These are phyloP conservation scores for Eriocheir sinensis DNA, from an alignment of 1,140 invertebrate species.

Conservation along the genomic window DNA sequence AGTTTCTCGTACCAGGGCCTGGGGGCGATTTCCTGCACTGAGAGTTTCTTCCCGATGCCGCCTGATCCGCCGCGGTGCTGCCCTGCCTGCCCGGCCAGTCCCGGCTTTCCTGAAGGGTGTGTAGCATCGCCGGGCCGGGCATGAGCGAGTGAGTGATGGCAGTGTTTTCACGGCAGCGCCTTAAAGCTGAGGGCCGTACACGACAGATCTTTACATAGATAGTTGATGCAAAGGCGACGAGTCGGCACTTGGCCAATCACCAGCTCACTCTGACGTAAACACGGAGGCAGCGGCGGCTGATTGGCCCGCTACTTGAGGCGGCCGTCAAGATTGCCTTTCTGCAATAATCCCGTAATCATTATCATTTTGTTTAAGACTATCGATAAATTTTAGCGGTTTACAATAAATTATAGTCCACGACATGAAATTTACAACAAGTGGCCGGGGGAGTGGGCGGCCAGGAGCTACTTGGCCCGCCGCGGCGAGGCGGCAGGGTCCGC, in stretches of 20 bases:
- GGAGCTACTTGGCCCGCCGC: neutral
- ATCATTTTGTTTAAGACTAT: slow-evolving; percentile 45
- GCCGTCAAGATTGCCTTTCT: slow-evolving; percentile 35
- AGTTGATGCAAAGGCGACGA: neutral
- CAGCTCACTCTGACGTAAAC: slow-evolving; percentile 10
- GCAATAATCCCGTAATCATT: slow-evolving; percentile 54
- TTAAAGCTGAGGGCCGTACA: too few species aligned
- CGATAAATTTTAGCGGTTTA: slow-evolving; percentile 38
- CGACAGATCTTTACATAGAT: too few species aligned
- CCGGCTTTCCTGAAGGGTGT: too few species aligned
- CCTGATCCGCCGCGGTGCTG: too few species aligned
- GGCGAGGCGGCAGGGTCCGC: too few species aligned
- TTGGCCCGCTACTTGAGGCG: neutral
- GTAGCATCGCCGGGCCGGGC: too few species aligned
- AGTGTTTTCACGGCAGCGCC: too few species aligned
- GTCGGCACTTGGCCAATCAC: slow-evolving; percentile 16
- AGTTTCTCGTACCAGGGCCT: too few species aligned
- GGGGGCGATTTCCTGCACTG: too few species aligned
- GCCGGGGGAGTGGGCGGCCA: neutral
- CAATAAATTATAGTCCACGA: slow-evolving; percentile 33
- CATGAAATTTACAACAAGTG: slow-evolving; percentile 34
- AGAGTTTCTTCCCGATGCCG: too few species aligned
- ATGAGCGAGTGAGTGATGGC: too few species aligned
- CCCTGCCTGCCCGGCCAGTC: too few species aligned
- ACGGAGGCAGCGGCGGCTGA: neutral